Evolutionary conservation across 2,888 invertebrate species (phyloP).

Genomic region (Furcula furcula): DNA sequence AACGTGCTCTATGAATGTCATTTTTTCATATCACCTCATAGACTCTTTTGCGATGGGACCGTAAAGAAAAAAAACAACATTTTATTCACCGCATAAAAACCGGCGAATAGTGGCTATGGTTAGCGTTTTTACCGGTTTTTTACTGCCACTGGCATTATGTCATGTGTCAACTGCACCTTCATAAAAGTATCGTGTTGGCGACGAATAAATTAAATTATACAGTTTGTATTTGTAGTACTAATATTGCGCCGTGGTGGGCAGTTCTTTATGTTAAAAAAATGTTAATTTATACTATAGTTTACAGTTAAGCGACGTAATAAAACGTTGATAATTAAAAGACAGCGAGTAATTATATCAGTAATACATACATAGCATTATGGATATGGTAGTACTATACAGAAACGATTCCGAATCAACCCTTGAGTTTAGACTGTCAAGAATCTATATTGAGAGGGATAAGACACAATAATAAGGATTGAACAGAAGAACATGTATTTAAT

Average conservation of each 20-base stretch:
- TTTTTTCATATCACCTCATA: background rate
- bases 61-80: constrained; percentile 15
- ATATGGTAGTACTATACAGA: too few species aligned
- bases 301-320: background rate
- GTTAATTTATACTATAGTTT: constrained; percentile 5
- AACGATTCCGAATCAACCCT: too few species aligned
- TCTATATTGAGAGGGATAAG: too few species aligned
- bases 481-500: too few species aligned
- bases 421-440: too few species aligned
- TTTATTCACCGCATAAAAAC: constrained; percentile 20
- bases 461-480: too few species aligned
- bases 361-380: too few species aligned
- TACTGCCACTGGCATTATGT: constrained; percentile 38
- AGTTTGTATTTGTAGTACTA: constrained; percentile 9
- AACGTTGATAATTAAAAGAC: too few species aligned
- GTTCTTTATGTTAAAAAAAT: background rate
- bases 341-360: too few species aligned
- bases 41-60: constrained; percentile 9
- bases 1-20: constrained; percentile 1
- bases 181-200: constrained; percentile 49
- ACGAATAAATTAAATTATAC: constrained; percentile 46
- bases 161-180: constrained; percentile 53
- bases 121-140: constrained; percentile 27
- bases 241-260: background rate
- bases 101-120: constrained; percentile 24